These are phyloP conservation scores for Paracentrotus lividus DNA, from an alignment of 53 echinoderm and acorn worm species.

Conservation along the genomic window DNA sequence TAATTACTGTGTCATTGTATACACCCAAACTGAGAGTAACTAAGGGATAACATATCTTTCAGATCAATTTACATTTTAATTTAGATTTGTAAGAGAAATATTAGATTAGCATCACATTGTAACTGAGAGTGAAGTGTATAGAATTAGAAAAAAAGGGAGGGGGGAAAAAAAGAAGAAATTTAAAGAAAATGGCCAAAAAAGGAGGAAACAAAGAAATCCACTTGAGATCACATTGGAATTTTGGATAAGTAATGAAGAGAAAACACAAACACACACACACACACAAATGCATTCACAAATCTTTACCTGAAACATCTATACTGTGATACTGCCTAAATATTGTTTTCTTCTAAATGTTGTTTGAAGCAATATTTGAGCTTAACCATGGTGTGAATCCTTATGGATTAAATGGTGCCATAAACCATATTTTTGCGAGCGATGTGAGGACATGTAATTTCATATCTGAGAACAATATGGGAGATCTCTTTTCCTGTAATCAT, in stretches of 20 bases:
- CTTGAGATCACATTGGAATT: too few species aligned
- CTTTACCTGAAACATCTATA: too few species aligned
- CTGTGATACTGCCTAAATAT: too few species aligned
- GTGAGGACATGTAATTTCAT: slow-evolving; percentile 8
- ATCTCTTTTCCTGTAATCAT: background rate
- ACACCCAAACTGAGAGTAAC: background rate
- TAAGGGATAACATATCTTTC: background rate
- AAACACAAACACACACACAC: too few species aligned
- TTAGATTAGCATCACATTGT: background rate
- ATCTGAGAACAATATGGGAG: slow-evolving; percentile 14
- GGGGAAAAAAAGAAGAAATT: background rate
- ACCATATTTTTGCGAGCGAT: background rate
- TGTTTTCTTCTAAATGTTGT: too few species aligned
- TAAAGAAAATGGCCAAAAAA: background rate
- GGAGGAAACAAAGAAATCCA: background rate
- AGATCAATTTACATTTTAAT: background rate
- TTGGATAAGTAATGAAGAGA: too few species aligned
- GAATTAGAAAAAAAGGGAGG: background rate
- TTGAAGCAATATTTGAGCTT: background rate
- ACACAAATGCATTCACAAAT: too few species aligned
- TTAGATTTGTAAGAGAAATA: background rate
- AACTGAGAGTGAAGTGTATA: background rate
- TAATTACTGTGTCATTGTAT: background rate
- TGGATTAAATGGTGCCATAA: background rate
- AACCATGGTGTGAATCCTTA: background rate